Evolutionary conservation across 1,140 invertebrate species (phyloP), one percentile per base, ranked within the genome.

Genomic region (Hycleus phaleratus): DNA sequence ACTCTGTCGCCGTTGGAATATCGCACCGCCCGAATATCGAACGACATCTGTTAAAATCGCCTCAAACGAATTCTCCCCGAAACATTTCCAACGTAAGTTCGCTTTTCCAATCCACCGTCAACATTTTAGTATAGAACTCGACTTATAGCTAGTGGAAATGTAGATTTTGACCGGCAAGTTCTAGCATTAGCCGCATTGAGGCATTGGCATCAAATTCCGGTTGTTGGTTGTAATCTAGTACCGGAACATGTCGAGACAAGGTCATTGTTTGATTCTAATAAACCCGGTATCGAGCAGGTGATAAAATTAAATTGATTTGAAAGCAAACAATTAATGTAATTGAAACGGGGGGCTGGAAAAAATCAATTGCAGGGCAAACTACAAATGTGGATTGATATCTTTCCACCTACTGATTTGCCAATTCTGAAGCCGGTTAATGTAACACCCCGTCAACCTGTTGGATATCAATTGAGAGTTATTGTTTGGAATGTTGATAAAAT

Each of bases 381-480:
- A 26, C 88, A 93, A 72, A 80, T 95, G 77, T 95, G 91, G 91
- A 77, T 95, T 6, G 93, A 96, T 70, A 85, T 95, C 75, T 94
- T 92, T 71, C 79, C 86, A 12, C 78, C 82, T 55, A 79, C 79
- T 58, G 81, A 76, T 70, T 77, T 79, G 3, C 78, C 80, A n/a
- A 74, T 73, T 56, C 79, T 80, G 3, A 51, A 53, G 38, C 78
- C 86, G 24, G 77, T 93, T 1, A 84, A 93, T 68, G 91, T 95
- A 57, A 82, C 83, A 3, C 88, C 88, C 0, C 77, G 84, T 56
- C 82, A 85, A 64, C 85, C 88, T 3, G 80, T 83, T 65, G 76
- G 82, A 40, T 94, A 87, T 73, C 91, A 94, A 74, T 78, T 96
- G 7, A 81, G 92, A 46, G 82, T 92, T 38, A 87, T 87, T 60